Percentiles rank a stretch among this genome's conserved stretches.
phyloP scores from a whole-genome alignment of 1,140 invertebrate genomes.

The Brachionus rubens region DNA sequence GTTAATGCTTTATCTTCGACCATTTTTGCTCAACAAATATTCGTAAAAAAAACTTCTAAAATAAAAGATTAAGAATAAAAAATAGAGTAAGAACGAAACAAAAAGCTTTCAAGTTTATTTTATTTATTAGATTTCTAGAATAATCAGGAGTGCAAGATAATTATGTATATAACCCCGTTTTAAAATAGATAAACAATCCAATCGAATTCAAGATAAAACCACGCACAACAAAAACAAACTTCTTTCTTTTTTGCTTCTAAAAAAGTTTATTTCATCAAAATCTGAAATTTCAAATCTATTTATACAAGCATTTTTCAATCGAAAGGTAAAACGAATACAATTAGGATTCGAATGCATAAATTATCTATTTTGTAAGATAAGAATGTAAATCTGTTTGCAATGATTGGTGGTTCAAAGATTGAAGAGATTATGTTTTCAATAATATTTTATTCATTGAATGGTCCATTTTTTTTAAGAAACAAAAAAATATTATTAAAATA shows the following conservation, averaged over 20 bases:
- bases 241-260: background rate
- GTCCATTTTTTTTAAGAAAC: background rate
- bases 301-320: background rate
- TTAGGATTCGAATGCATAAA: background rate
- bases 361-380: conserved; percentile 20
- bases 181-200: background rate
- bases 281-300: conserved; percentile 20
- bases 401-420: too few relatives aligned
- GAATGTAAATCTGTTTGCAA: too few relatives aligned
- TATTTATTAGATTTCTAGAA: background rate
- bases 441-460: too few relatives aligned
- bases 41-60: background rate
- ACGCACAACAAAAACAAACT: background rate
- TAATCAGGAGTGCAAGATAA: background rate
- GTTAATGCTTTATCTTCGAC: conserved; percentile 34
- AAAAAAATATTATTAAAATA: background rate
- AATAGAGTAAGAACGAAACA: background rate
- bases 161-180: background rate
- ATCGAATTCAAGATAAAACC: conserved; percentile 3
- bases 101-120: conserved; percentile 35
- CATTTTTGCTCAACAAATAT: conserved; percentile 9
- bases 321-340: background rate
- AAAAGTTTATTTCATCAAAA: background rate
- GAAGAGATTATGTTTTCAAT: too few relatives aligned
- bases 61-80: background rate